Evolutionary conservation across 2,888 invertebrate species (phyloP).

Genomic region (Nebria brevicollis): DNA sequence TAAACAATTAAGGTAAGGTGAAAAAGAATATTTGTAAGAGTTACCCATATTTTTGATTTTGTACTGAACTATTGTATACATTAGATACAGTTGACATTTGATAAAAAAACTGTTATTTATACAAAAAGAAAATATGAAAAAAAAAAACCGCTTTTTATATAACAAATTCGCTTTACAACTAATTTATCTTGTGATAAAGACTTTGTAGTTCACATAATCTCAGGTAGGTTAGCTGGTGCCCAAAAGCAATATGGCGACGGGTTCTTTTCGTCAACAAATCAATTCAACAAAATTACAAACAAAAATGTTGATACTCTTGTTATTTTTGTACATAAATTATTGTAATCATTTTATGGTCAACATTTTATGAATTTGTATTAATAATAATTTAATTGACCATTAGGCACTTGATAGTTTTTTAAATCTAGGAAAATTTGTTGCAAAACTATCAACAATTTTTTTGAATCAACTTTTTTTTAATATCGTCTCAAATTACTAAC

Average conservation of each 20-base stretch:
- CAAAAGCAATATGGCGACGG: background rate
- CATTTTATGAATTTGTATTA: background rate
- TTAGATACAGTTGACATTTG: slow-evolving; percentile 13
- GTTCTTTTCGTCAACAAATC: slow-evolving; percentile 15
- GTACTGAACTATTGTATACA: slow-evolving; percentile 4
- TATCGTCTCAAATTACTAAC: background rate
- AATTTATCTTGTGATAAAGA: slow-evolving; percentile 35
- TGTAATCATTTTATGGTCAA: background rate
- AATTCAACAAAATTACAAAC: background rate
- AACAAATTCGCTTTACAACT: slow-evolving; percentile 39
- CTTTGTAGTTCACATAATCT: slow-evolving; percentile 30
- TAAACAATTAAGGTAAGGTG: slow-evolving; percentile 33
- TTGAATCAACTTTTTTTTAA: background rate
- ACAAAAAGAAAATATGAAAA: slow-evolving; percentile 18
- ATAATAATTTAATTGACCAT: background rate
- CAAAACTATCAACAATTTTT: background rate
- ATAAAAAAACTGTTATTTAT: slow-evolving; percentile 41
- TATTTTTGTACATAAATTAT: background rate
- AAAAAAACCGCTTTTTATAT: slow-evolving; percentile 35
- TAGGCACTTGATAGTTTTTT: background rate
- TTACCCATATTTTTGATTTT: slow-evolving; percentile 1
- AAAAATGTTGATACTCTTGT: background rate
- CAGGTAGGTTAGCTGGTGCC: slow-evolving; percentile 45
- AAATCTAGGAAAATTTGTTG: background rate
- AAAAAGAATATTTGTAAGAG: slow-evolving; percentile 10